Evolutionary conservation across 2,797 vertebrate species (phyloP).

Genomic region (Linurgus olivaceus): DNA sequence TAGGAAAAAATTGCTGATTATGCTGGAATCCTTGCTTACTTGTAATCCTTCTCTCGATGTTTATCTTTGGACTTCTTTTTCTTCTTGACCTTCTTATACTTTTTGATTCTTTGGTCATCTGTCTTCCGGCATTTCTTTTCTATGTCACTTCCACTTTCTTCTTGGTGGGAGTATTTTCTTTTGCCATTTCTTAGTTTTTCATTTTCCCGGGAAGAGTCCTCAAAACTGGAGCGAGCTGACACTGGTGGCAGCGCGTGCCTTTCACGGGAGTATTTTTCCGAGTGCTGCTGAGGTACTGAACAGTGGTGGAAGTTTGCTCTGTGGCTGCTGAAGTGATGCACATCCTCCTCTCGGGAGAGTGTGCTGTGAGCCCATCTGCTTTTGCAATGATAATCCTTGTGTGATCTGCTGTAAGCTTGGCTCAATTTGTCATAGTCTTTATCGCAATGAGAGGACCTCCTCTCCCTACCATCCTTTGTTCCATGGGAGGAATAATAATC

Average conservation of each 20-base stretch:
- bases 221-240: not conserved
- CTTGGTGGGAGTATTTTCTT: not conserved
- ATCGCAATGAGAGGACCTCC: constrained; percentile 62
- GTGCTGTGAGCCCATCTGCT: constrained; percentile 65
- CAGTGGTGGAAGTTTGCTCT: constrained; percentile 27
- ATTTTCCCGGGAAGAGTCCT: not conserved
- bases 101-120: constrained; percentile 75
- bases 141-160: not conserved
- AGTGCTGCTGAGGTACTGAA: not conserved
- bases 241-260: not conserved
- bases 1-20: constrained; percentile 21
- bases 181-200: constrained; percentile 35
- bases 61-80: constrained; percentile 92
- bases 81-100: constrained; percentile 92
- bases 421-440: constrained; percentile 58
- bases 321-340: not conserved
- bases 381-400: constrained; percentile 68
- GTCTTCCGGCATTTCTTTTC: constrained; percentile 65
- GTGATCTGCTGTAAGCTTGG: constrained; percentile 41
- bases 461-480: constrained; percentile 69
- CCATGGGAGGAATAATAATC: constrained; percentile 65
- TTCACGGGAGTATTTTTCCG: constrained; percentile 4
- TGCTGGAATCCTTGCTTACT: constrained; percentile 64
- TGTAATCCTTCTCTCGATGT: constrained; percentile 75
- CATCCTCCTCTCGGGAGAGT: constrained; percentile 51